Percentiles rank a stretch among this genome's conserved stretches.
Evolutionary conservation across 2,113 vertebrate species (phyloP).

Genomic region (Leptodactylus fuscus): DNA sequence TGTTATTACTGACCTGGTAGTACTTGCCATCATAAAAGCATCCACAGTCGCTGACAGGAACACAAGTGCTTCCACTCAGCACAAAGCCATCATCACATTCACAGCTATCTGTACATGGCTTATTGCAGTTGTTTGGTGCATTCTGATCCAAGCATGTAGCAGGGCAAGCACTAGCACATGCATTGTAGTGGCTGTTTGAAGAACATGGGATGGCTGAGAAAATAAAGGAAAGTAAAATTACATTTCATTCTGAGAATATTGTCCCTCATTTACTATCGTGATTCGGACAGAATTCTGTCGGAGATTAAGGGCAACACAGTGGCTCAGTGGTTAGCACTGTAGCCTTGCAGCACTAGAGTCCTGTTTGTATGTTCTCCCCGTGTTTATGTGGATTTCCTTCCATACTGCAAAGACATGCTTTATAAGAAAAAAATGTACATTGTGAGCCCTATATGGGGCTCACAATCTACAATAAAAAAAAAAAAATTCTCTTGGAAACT

Average conservation of each 20-base stretch:
- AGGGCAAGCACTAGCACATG: slow-evolving; percentile 70
- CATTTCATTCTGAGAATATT: not conserved
- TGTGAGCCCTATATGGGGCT: no score
- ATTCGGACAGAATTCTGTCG: no score
- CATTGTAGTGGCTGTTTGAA: slow-evolving; percentile 74
- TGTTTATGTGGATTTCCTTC: no score
- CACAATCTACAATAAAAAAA: no score
- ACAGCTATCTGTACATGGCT: slow-evolving; percentile 73
- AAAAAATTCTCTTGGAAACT: no score
- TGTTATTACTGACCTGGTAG: slow-evolving; percentile 69
- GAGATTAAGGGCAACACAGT: no score
- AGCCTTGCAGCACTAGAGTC: no score
- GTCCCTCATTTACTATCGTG: no score
- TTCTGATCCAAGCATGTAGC: slow-evolving; percentile 65
- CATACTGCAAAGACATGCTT: no score
- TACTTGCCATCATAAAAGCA: slow-evolving; percentile 72
- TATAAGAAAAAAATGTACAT: no score
- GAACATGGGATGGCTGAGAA: slow-evolving; percentile 61
- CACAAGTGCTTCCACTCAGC: slow-evolving; percentile 76
- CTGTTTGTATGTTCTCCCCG: no score
- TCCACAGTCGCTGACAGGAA: slow-evolving; percentile 70
- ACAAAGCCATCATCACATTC: slow-evolving; percentile 75
- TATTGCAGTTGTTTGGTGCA: slow-evolving; percentile 66
- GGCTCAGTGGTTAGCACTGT: no score
- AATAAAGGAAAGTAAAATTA: not conserved